A percentile compares a stretch with the other conserved stretches of the same genome.
Conservation (phyloP, 2,113 vertebrate genomes). For the Alligator sinensis region DNA sequence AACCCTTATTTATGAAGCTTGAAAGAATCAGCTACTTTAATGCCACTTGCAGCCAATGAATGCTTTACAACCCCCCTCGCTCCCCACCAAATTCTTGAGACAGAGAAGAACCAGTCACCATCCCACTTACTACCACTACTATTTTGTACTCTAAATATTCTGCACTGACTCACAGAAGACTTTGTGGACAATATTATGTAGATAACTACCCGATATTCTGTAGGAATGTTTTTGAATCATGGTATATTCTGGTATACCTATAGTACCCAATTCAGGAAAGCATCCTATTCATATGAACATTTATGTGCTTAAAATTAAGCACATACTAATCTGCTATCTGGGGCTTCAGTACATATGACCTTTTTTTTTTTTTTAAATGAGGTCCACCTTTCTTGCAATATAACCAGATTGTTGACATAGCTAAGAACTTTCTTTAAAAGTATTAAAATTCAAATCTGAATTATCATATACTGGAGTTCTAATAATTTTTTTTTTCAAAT, state of each 20-base stretch:
- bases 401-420: not conserved
- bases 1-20: not conserved
- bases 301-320: no score
- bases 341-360: not conserved
- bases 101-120: not conserved
- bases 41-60: not conserved
- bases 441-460: no score
- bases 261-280: not conserved
- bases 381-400: not conserved
- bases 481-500: not conserved
- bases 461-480: not conserved
- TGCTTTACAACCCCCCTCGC: not conserved
- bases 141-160: not conserved
- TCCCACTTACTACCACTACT: not conserved
- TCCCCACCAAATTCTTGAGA: no score
- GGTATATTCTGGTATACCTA: not conserved
- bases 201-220: not conserved
- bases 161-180: not conserved
- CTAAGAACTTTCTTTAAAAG: no score
- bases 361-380: not conserved
- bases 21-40: not conserved
- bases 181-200: not conserved
- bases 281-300: not conserved
- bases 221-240: not conserved
- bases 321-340: not conserved